Percentiles rank a stretch among this genome's conserved stretches.
Conservation (phyloP, 2,888 invertebrate species). For the Caprella mutica region DNA sequence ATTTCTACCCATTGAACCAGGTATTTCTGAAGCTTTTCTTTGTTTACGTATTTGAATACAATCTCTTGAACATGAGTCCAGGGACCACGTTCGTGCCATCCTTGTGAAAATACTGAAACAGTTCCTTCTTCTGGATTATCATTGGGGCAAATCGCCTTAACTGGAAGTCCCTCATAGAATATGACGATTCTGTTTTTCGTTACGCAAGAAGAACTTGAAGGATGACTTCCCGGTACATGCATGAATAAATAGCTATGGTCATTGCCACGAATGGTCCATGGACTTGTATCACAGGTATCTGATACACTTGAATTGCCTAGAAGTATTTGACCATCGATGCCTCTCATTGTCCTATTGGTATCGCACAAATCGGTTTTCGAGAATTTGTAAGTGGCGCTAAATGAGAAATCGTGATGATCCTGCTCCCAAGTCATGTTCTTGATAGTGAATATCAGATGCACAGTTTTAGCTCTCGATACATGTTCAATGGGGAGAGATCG, state of each 20-base stretch:
- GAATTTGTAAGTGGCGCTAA: conserved; percentile 49
- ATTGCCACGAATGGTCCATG: conserved; percentile 66
- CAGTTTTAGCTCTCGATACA: conserved; percentile 56
- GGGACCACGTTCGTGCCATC: conserved; percentile 42
- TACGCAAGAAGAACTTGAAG: conserved; percentile 48
- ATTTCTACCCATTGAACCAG: conserved; percentile 67
- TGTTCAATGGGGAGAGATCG: conserved; percentile 50
- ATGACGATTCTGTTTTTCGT: conserved; percentile 60
- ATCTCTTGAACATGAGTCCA: conserved; percentile 54
- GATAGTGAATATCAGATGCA: conserved; percentile 61
- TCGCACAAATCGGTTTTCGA: conserved; percentile 34
- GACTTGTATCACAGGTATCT: conserved; percentile 54
- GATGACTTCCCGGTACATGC: conserved; percentile 55
- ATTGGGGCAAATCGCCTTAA: conserved; percentile 57
- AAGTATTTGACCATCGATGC: conserved; percentile 61
- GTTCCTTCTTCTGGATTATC: conserved; percentile 44
- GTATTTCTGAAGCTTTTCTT: conserved; percentile 56
- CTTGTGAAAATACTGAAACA: conserved; percentile 30
- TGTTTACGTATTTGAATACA: conserved; percentile 61
- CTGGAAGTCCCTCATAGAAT: conserved; percentile 55
- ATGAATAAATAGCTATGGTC: conserved; percentile 57
- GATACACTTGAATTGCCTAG: conserved; percentile 14
- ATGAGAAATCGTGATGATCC: conserved; percentile 65
- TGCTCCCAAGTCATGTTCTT: conserved; percentile 68
- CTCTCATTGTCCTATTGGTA: conserved; percentile 54